Percentiles rank a stretch among this genome's conserved stretches.
Evolutionary conservation across 2,888 invertebrate genomes (phyloP).

Genomic region (Autographa gamma): DNA sequence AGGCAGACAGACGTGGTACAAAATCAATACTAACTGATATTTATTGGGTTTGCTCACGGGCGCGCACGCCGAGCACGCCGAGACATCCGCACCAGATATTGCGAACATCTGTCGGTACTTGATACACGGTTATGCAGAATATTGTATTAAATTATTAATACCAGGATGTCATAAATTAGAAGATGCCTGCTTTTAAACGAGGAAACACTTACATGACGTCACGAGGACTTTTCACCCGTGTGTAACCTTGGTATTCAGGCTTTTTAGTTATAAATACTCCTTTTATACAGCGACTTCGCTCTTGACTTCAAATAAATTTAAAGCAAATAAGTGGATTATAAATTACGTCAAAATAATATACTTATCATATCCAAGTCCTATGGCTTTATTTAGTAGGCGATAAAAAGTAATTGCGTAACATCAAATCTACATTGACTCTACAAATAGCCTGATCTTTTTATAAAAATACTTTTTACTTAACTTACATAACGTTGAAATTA

Average conservation of each 20-base stretch:
- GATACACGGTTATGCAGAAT: slow-evolving; percentile 43
- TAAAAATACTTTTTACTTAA: not conserved
- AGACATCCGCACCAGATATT: slow-evolving; percentile 49
- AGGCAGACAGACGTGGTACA: slow-evolving; percentile 33
- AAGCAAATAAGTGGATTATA: too few relatives aligned
- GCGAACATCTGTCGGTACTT: slow-evolving; percentile 48
- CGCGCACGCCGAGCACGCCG: slow-evolving; percentile 28
- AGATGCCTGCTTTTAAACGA: not conserved
- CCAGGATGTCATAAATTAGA: slow-evolving; percentile 12
- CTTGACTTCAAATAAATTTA: too few relatives aligned
- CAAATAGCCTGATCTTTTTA: too few relatives aligned
- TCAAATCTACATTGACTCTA: too few relatives aligned
- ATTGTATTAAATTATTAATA: slow-evolving; percentile 29
- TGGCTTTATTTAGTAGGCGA: too few relatives aligned
- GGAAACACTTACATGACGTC: not conserved
- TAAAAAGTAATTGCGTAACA: too few relatives aligned
- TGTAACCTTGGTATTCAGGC: not conserved
- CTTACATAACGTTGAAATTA: not conserved
- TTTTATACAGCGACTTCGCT: too few relatives aligned
- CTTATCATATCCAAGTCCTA: too few relatives aligned
- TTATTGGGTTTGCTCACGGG: slow-evolving; percentile 53
- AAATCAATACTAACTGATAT: slow-evolving; percentile 55
- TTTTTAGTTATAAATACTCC: too few relatives aligned
- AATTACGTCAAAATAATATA: too few relatives aligned
- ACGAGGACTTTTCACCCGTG: not conserved